A percentile compares a stretch with the other conserved stretches of the same genome.
phyloP scores from a whole-genome alignment of 2,888 invertebrate species.

The Oxystoma pomonae region DNA sequence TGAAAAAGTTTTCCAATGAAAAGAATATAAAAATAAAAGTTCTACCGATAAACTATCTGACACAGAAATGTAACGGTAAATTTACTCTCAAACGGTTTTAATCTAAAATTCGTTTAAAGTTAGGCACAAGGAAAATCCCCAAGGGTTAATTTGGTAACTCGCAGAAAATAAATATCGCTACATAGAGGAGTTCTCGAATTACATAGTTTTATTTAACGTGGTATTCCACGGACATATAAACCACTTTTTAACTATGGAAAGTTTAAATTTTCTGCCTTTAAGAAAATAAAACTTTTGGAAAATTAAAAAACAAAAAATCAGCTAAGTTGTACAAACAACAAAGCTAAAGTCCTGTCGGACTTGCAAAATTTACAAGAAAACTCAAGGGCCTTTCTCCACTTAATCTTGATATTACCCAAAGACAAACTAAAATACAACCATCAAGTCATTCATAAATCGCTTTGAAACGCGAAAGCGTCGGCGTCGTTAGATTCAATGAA shows the following conservation, averaged over 20 bases:
- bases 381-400: background rate
- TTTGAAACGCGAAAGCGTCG: too few relatives aligned
- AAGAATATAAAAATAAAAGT: too few relatives aligned
- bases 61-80: background rate
- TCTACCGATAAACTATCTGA: too few relatives aligned
- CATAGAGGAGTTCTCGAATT: background rate
- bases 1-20: too few relatives aligned
- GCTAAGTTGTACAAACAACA: background rate
- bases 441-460: too few relatives aligned
- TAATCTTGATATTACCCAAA: background rate
- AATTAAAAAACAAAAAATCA: conserved; percentile 3
- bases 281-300: background rate
- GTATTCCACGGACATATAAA: too few relatives aligned
- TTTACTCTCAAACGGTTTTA: background rate
- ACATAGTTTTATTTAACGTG: background rate
- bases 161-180: background rate
- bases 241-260: too few relatives aligned
- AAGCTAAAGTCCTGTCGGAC: background rate
- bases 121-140: background rate
- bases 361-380: too few relatives aligned
- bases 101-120: background rate
- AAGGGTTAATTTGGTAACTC: background rate
- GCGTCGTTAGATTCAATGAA: too few relatives aligned
- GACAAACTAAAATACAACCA: too few relatives aligned
- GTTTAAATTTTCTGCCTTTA: background rate